phyloP scores from a whole-genome alignment of 1,140 invertebrate genomes.

The Antheraea pernyi region DNA sequence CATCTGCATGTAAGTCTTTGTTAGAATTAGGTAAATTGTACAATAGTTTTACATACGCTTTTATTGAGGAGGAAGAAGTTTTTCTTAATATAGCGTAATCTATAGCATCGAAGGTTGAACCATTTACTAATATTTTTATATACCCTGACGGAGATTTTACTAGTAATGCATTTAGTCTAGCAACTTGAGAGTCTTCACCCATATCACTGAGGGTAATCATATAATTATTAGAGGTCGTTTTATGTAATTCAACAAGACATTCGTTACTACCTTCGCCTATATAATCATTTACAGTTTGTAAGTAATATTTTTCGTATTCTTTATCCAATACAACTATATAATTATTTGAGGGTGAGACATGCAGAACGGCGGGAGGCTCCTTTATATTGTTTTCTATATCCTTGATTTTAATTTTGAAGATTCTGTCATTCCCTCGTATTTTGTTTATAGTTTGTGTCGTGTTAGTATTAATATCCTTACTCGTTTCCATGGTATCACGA shows the following conservation, averaged over 20 bases:
- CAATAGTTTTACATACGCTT: constrained; percentile 24
- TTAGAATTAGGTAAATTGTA: constrained; percentile 21
- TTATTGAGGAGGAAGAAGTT: constrained; percentile 23
- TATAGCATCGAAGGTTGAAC: constrained; percentile 17
- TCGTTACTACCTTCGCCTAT: constrained; percentile 26
- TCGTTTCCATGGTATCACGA: too few species aligned
- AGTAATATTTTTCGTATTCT: constrained; percentile 52
- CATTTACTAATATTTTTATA: constrained; percentile 44
- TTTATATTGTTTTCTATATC: constrained; percentile 17
- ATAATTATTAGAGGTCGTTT: constrained; percentile 33
- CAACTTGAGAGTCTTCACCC: background rate
- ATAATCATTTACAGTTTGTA: constrained; percentile 32
- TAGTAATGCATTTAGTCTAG: constrained; percentile 38
- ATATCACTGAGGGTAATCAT: constrained; percentile 37
- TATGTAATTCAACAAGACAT: constrained; percentile 33
- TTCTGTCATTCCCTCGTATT: constrained; percentile 5
- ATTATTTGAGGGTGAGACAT: constrained; percentile 39
- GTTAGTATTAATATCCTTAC: too few species aligned
- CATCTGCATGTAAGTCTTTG: constrained; percentile 18
- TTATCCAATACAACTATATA: constrained; percentile 52
- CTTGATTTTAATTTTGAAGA: constrained; percentile 36
- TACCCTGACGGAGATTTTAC: constrained; percentile 43
- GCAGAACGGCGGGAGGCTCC: constrained; percentile 36
- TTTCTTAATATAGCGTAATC: constrained; percentile 12
- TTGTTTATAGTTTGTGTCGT: background rate